These are phyloP conservation scores for Vicugna pacos DNA, from an alignment of 2,113 vertebrate species.

Conservation along the genomic window DNA sequence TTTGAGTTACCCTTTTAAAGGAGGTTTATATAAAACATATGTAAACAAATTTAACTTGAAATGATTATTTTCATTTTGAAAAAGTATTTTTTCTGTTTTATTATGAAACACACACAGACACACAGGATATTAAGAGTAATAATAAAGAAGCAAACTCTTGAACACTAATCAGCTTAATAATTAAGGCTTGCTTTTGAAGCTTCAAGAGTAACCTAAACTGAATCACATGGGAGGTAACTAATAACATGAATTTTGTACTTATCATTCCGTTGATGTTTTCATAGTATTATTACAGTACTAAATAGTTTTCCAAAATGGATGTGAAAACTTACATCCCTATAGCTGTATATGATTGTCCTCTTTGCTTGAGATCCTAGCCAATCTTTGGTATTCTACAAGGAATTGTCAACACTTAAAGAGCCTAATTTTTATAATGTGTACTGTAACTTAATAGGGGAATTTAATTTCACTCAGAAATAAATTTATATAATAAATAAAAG, in stretches of 20 bases:
- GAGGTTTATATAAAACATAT: background rate
- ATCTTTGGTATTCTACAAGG: background rate
- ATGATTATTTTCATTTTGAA: background rate
- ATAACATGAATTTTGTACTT: background rate
- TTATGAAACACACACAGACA: background rate
- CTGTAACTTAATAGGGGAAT: background rate
- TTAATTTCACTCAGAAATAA: background rate
- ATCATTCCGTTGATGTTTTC: background rate
- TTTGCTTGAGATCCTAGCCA: background rate
- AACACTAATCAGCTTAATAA: background rate
- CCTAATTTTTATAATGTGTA: background rate
- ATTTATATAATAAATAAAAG: background rate
- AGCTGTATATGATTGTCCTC: background rate
- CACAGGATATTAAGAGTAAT: background rate
- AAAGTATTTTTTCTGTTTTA: background rate
- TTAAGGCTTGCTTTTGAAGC: background rate
- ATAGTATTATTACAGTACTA: background rate
- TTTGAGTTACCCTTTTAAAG: background rate
- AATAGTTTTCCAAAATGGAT: background rate
- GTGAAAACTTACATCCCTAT: background rate
- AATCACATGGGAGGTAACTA: background rate
- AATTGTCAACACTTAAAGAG: background rate
- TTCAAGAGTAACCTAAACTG: background rate
- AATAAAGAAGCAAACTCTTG: background rate
- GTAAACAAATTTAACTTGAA: background rate